phyloP scores from a whole-genome alignment of 2,113 vertebrate genomes.

The Oenanthe melanoleuca region DNA sequence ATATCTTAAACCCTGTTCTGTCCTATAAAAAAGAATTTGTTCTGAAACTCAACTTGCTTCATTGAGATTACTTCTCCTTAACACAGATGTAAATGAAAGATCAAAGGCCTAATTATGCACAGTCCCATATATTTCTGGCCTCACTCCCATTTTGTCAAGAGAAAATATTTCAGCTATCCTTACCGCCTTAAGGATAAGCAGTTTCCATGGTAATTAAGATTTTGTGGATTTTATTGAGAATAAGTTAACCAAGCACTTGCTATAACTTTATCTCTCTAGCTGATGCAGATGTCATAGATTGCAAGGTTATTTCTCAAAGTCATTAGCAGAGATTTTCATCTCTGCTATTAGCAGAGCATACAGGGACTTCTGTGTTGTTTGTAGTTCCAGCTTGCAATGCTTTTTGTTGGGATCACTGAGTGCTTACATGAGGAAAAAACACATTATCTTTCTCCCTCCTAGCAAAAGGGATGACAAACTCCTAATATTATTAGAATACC shows the following conservation, averaged over 20 bases:
- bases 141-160: neutral
- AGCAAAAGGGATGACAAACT: neutral
- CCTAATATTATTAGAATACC: neutral
- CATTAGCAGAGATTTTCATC: neutral
- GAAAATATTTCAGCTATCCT: constrained; percentile 6
- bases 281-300: neutral
- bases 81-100: neutral
- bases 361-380: neutral
- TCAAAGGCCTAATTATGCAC: constrained; percentile 2
- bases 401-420: neutral
- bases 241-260: neutral
- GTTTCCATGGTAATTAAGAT: constrained; percentile 46
- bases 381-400: neutral
- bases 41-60: neutral
- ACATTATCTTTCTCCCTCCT: neutral
- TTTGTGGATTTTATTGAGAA: neutral
- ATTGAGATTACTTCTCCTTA: neutral
- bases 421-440: neutral
- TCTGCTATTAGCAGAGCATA: neutral
- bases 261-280: neutral
- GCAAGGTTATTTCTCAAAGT: neutral
- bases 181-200: constrained; percentile 1
- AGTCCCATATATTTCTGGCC: neutral
- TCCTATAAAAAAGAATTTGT: neutral
- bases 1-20: neutral